These are phyloP conservation scores for Dendrophyllia cribrosa DNA, from an alignment of 64 coral and sea anemone genomes.

Conservation along the genomic window DNA sequence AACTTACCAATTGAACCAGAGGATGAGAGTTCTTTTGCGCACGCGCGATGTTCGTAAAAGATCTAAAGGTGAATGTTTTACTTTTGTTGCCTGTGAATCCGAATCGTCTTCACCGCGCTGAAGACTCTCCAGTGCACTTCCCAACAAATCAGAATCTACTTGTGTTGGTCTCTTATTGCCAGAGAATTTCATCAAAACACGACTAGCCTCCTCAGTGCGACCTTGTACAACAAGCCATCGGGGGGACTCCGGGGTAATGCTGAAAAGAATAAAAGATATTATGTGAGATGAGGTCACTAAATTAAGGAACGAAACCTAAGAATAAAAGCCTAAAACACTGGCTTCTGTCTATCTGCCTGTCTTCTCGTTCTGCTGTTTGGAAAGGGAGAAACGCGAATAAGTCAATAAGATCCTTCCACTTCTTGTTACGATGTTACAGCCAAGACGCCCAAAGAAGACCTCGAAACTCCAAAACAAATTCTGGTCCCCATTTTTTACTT, in stretches of 20 bases:
- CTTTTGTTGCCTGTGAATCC: background rate
- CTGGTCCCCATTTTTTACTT: no score
- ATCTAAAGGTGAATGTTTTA: conserved; percentile 13
- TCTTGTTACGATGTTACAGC: no score
- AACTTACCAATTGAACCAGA: conserved; percentile 48
- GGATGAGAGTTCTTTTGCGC: conserved; percentile 60
- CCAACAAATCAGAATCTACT: background rate
- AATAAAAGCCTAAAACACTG: no score
- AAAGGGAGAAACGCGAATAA: no score
- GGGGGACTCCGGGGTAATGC: conserved; percentile 39
- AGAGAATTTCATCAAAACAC: conserved; percentile 16
- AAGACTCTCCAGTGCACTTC: background rate
- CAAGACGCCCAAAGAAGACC: no score
- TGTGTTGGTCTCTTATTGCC: background rate
- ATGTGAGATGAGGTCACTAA: background rate
- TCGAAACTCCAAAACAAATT: no score
- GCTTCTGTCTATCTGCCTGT: no score
- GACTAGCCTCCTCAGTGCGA: conserved; percentile 10
- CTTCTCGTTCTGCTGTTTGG: no score
- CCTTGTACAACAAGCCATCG: conserved; percentile 59
- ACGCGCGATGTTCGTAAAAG: conserved; percentile 51
- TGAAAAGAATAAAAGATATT: background rate
- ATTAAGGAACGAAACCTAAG: no score
- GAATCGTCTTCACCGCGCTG: background rate
- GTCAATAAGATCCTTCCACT: no score